Evolutionary conservation across 2,797 vertebrate species (phyloP), one percentile per base, ranked within the genome.

Genomic region (Prunella strophiata): DNA sequence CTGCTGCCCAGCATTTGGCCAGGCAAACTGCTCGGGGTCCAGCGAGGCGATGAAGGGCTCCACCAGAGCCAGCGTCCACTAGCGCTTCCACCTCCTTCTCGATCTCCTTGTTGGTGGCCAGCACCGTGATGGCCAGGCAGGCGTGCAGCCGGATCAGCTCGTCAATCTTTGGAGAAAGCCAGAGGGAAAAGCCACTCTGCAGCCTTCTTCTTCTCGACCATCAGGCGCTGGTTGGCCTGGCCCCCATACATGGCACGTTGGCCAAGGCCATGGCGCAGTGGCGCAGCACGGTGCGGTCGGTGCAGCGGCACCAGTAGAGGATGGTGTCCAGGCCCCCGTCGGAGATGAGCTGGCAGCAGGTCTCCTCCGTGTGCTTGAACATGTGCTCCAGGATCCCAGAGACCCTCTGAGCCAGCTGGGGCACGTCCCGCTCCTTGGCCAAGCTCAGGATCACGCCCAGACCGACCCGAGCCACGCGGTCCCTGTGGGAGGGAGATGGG

Each of bases 301-400:
- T 99, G 76, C 99, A 98, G 40, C 99, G 98, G 97, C 99, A 99
- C 99, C 99, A 99, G 97, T 98, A 99, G 36, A 99, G 98, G 87
- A 99, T 97, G 8, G 98, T 96, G 7, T 99, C 99, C 95, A 99
- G 97, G 51, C 99, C 99, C 0, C 99, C 99, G 0, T 99, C 98
- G 2, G 97, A 96, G 96, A 99, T 99, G 58, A 99, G 98, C 91
- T 98, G 98, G 75, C 97, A 96, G 8, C 99, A 99, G 2, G 99
- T 99, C 97, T 99, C 99, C 97, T 99, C 99, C 0, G 98, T 98
- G 98, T 99, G 99, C 90, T 99, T 99, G 98, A 99, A 99, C 99
- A 99, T 99, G 98, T 99, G 99, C 97, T 99, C 99, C 94, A 99
- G 97, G 98, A 99, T 99, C 14, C 99, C 99, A 0, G 99, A 99